Evolutionary conservation across 2,888 invertebrate genomes (phyloP), one percentile per base, ranked within the genome.

Genomic region (Tuberolachnus salignus): DNA sequence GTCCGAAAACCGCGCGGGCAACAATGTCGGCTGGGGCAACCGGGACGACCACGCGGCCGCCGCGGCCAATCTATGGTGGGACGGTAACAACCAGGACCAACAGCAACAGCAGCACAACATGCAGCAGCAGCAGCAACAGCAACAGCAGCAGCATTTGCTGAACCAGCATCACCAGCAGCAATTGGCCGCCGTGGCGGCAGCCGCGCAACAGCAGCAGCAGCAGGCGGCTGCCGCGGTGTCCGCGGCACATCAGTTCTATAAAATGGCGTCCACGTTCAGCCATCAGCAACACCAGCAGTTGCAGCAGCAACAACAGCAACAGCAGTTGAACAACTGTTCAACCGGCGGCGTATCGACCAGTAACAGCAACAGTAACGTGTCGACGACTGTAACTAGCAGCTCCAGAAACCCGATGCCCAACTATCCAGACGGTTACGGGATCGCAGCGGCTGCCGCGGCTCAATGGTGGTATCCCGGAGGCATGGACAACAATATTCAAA

Each of bases 281-380:
- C 84, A 84, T 82, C 81, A 80, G 81, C 85, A 85, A 55, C 84
- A 86, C 86, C 86, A 86, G 84, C 86, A 86, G 83, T 85, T 88
- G 84, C 87, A 88, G 61, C 89, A 88, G 83, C 85, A 87, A 53
- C 84, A 85, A 81, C 85, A 84, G 66, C 85, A 84, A 82, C 90
- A 89, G 59, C 85, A 84, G 83, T 82, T 78, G 51, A 69, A 66
- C 46, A 75, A 78, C 42, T 44, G 42, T 63, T 59, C 51, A 34
- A 21, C 55, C 55, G 70, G 70, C 55, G 69, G 69, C 69, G 78
- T 78, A 49, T 78, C 78, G 14, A 78, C 78, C 34, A 78, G 78
- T 59, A 74, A 74, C 74, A 74, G 74, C 61, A 75, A 75, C 75
- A 75, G 75, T 34, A 73, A 73, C 23, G 73, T 73, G 51, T 73